Conservation (phyloP, 2,888 invertebrate species). For the Chironomus riparius region DNA sequence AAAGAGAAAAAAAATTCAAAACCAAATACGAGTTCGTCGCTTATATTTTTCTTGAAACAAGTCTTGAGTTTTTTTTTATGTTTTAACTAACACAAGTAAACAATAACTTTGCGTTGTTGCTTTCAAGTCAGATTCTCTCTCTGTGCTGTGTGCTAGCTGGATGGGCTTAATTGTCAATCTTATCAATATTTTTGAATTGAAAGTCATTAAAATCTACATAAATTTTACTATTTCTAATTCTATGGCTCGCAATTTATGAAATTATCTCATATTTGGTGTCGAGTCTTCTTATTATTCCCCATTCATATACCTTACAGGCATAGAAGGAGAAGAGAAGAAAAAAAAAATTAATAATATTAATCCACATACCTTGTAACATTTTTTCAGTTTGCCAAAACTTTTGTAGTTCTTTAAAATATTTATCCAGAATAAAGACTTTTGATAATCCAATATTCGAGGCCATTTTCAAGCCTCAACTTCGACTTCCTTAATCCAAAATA, state of each 20-base stretch:
- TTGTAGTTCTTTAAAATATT: conserved; percentile 92
- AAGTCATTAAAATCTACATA: no score
- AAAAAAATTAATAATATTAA: background rate
- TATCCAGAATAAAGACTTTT: conserved; percentile 95
- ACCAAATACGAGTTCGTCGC: conserved; percentile 14
- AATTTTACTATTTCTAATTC: no score
- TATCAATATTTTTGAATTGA: background rate
- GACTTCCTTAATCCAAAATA: background rate
- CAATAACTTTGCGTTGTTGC: background rate
- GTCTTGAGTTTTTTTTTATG: conserved; percentile 11
- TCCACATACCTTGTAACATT: conserved; percentile 80
- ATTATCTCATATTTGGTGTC: no score
- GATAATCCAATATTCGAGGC: conserved; percentile 85
- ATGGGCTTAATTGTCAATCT: background rate
- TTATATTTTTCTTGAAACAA: conserved; percentile 10
- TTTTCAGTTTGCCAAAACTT: conserved; percentile 96
- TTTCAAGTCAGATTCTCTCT: background rate
- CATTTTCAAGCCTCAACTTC: background rate
- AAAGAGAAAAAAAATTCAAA: background rate
- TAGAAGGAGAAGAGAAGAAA: no score
- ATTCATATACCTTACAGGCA: no score
- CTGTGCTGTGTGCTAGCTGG: no score
- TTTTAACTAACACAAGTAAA: background rate
- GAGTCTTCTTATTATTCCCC: no score
- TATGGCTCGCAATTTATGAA: no score